Percentiles rank a stretch among this genome's conserved stretches.
phyloP scores from a whole-genome alignment of 2,113 vertebrate genomes.

The Oncorhynchus nerka region DNA sequence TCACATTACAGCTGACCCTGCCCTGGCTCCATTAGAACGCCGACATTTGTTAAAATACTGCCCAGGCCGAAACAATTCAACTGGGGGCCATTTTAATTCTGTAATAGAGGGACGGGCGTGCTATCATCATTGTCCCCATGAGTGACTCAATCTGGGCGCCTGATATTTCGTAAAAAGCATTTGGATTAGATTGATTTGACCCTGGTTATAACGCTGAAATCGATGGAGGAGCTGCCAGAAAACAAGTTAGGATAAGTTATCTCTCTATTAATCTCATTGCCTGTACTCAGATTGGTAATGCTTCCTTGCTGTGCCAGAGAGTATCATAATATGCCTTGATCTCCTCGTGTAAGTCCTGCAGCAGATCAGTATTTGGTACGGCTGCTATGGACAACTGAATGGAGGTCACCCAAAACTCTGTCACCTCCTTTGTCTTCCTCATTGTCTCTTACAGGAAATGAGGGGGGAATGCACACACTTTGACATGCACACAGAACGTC shows the following conservation, averaged over 20 bases:
- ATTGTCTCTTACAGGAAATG: conserved; percentile 5
- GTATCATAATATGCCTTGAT: neutral
- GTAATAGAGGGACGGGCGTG: conserved; percentile 59
- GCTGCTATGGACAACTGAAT: conserved; percentile 28
- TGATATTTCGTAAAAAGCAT: conserved; percentile 64
- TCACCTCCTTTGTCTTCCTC: conserved; percentile 36
- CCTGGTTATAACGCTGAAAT: conserved; percentile 74
- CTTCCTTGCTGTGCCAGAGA: conserved; percentile 31
- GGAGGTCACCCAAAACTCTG: conserved; percentile 20
- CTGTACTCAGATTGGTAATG: conserved; percentile 55
- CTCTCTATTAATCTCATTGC: conserved; percentile 71
- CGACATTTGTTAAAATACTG: conserved; percentile 80
- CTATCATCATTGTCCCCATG: conserved; percentile 68
- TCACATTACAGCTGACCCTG: conserved; percentile 74
- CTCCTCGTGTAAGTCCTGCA: conserved; percentile 31
- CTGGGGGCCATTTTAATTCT: conserved; percentile 72
- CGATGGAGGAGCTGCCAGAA: conserved; percentile 71
- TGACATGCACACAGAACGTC: neutral
- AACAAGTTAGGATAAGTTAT: conserved; percentile 70
- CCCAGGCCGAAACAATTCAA: conserved; percentile 74
- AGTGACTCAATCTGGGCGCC: conserved; percentile 66
- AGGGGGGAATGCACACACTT: conserved; percentile 7
- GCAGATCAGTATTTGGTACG: conserved; percentile 25
- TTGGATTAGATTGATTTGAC: conserved; percentile 76
- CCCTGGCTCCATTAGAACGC: conserved; percentile 78